These are phyloP conservation scores for Irena cyanogastra DNA, from an alignment of 2,113 vertebrate species.

Conservation along the genomic window DNA sequence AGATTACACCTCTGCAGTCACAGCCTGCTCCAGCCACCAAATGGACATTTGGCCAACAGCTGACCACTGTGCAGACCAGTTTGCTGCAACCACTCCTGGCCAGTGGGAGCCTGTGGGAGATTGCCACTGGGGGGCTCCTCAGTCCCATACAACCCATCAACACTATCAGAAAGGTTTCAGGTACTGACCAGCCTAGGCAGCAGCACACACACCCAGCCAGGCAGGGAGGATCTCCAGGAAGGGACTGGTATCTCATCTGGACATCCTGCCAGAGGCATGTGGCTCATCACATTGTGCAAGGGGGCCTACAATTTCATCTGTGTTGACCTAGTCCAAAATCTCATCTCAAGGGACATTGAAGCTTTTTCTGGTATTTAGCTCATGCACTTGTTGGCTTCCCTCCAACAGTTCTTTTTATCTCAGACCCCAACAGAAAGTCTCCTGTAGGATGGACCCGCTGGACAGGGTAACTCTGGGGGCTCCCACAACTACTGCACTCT, in stretches of 20 bases:
- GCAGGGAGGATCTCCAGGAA: not conserved
- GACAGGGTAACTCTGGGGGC: not conserved
- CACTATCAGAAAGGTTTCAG: not conserved
- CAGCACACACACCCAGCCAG: not conserved
- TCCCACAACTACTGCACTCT: not conserved
- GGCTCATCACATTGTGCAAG: not conserved
- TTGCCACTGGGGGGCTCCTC: slow-evolving; percentile 16
- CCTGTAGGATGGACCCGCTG: not conserved
- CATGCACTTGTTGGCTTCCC: not conserved
- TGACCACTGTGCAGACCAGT: not conserved
- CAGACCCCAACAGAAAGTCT: not conserved
- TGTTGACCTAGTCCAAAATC: not conserved
- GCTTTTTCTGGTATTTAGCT: not conserved
- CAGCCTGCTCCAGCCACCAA: not conserved
- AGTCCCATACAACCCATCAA: not conserved
- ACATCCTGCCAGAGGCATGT: not conserved
- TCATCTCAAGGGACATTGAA: not conserved
- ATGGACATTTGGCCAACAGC: not conserved
- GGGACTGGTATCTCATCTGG: not conserved
- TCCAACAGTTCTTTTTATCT: not conserved
- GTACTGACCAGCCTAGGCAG: not conserved
- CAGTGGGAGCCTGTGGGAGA: not conserved
- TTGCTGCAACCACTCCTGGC: not conserved
- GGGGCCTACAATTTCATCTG: not conserved
- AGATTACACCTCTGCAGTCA: not conserved